These are phyloP conservation scores for Clarias platycephalus DNA, from an alignment of 2,797 vertebrate species.

Conservation along the genomic window DNA sequence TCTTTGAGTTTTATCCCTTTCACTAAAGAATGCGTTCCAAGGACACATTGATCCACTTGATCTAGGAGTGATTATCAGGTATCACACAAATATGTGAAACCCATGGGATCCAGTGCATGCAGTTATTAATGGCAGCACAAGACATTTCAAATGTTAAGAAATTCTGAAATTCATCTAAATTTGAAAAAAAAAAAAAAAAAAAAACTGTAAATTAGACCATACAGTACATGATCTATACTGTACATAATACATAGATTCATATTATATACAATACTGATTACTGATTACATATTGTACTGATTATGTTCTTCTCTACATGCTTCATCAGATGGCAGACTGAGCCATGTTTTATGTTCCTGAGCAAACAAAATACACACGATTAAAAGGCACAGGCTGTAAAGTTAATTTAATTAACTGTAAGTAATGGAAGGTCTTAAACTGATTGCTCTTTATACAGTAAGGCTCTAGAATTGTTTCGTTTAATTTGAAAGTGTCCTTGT, in stretches of 20 bases:
- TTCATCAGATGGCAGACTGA: background rate
- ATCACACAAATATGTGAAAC: background rate
- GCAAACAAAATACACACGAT: background rate
- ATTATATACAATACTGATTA: background rate
- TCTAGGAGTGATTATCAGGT: background rate
- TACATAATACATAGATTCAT: background rate
- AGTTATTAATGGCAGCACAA: background rate
- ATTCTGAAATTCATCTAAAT: background rate
- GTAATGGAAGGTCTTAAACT: constrained; percentile 20
- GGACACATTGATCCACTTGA: background rate
- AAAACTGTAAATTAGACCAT: too few species aligned
- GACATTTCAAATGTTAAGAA: background rate
- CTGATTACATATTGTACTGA: background rate
- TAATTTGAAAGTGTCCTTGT: constrained; percentile 20
- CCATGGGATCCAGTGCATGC: background rate
- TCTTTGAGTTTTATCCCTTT: background rate
- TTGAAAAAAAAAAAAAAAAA: background rate
- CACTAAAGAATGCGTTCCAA: background rate
- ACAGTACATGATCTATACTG: background rate
- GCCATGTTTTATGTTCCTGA: background rate
- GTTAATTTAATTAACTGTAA: constrained; percentile 9
- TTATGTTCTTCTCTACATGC: background rate
- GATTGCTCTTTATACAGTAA: constrained; percentile 10
- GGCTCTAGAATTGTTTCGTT: background rate
- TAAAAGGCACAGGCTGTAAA: constrained; percentile 6